These are phyloP conservation scores for Noturus placidus DNA, from an alignment of 2,113 vertebrate species.

Conservation along the genomic window DNA sequence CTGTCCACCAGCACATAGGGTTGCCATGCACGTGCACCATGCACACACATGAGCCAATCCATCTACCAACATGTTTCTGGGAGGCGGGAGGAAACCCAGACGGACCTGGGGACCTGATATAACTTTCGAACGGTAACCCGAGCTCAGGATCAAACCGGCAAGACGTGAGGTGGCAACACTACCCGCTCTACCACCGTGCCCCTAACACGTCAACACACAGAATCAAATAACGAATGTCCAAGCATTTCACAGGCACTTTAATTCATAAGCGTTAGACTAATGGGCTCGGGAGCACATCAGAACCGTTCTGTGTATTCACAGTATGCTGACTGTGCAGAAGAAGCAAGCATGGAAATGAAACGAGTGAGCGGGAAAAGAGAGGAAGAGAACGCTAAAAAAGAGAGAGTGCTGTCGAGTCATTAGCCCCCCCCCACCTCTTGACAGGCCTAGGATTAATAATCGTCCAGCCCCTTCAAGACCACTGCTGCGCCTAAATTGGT, in stretches of 20 bases:
- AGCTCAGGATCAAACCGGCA: no score
- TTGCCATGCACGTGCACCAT: no score
- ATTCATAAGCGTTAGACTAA: background rate
- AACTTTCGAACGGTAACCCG: background rate
- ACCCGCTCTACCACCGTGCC: background rate
- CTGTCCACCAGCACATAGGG: constrained; percentile 30
- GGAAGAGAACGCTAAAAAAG: constrained; percentile 17
- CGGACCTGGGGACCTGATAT: no score
- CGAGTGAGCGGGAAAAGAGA: constrained; percentile 43
- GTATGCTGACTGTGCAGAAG: constrained; percentile 66
- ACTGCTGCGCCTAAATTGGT: constrained; percentile 64
- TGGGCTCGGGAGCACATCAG: background rate
- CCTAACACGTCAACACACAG: background rate
- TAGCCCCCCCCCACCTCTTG: constrained; percentile 57
- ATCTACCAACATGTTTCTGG: background rate
- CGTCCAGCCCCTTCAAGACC: constrained; percentile 62
- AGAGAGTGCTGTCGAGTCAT: constrained; percentile 50
- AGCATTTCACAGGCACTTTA: background rate
- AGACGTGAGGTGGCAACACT: background rate
- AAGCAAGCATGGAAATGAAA: constrained; percentile 65
- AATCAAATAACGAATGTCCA: background rate
- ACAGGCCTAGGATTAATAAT: constrained; percentile 69
- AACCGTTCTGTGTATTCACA: constrained; percentile 22
- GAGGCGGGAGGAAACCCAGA: background rate
- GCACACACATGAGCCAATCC: background rate